Conservation (phyloP, 2,888 invertebrate species). For the Dynastes tityus region DNA sequence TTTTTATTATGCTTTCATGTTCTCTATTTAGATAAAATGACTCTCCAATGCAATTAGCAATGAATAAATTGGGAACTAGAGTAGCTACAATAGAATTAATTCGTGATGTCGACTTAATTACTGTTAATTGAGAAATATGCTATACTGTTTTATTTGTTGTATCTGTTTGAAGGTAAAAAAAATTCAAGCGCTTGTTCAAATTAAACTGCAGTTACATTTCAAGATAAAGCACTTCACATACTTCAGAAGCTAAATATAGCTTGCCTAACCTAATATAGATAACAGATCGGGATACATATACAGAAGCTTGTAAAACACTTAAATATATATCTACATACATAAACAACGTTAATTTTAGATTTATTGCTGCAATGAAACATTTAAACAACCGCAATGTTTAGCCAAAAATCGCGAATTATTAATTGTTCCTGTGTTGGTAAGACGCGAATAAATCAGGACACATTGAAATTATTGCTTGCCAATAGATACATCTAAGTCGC, state of each 20-base stretch:
- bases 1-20: no score
- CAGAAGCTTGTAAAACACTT: neutral
- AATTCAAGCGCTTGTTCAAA: no score
- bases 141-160: no score
- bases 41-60: no score
- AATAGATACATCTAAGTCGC: neutral
- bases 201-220: no score
- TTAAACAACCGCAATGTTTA: neutral
- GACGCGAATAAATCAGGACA: neutral
- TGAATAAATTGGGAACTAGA: no score
- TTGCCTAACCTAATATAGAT: neutral
- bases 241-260: neutral
- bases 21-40: no score
- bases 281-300: neutral
- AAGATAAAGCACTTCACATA: no score
- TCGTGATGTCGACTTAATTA: no score
- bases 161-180: no score
- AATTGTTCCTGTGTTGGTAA: slow-evolving; percentile 22
- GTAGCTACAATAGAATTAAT: no score
- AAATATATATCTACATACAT: neutral
- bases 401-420: slow-evolving; percentile 4
- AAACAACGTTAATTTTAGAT: neutral
- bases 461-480: neutral
- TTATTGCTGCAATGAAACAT: neutral
- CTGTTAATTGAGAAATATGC: no score